Evolutionary conservation across 2,797 vertebrate genomes (phyloP).

Genomic region (Semotilus atromaculatus): DNA sequence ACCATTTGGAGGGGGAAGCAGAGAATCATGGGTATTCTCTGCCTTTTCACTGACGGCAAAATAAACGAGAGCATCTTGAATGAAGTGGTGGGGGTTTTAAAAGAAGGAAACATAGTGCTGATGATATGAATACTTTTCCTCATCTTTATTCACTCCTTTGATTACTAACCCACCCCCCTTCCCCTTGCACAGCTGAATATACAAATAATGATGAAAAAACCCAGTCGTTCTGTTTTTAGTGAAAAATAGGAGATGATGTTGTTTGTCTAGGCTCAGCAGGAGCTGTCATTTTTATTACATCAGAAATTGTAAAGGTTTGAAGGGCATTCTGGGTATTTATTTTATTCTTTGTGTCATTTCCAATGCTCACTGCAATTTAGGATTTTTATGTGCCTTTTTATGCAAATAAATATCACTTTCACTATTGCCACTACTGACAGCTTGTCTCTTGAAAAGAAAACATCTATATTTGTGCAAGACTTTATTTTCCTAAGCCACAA

Average conservation of each 20-base stretch:
- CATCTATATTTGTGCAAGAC: constrained; percentile 27
- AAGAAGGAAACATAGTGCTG: constrained; percentile 14
- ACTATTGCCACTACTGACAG: constrained; percentile 13
- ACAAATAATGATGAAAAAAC: constrained; percentile 12
- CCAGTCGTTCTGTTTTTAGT: constrained; percentile 37
- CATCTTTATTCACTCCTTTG: constrained; percentile 35
- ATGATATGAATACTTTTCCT: constrained; percentile 33
- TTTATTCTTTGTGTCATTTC: background rate
- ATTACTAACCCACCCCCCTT: background rate
- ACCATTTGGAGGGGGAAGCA: constrained; percentile 5
- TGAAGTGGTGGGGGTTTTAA: constrained; percentile 11
- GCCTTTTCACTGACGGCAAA: background rate
- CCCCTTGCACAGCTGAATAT: constrained; percentile 5
- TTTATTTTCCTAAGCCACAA: constrained; percentile 32
- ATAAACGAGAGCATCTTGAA: background rate
- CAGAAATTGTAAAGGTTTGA: constrained; percentile 17
- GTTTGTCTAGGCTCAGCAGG: constrained; percentile 11
- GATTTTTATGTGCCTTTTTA: background rate
- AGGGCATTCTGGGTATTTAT: background rate
- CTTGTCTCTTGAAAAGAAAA: constrained; percentile 20
- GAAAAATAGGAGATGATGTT: constrained; percentile 18
- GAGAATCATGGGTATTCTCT: constrained; percentile 23
- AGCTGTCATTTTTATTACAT: constrained; percentile 29
- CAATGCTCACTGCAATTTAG: background rate
- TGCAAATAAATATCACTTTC: background rate